Percentiles rank a stretch among this genome's conserved stretches.
phyloP scores from a whole-genome alignment of 2,797 vertebrate genomes.

The Synanceia verrucosa region DNA sequence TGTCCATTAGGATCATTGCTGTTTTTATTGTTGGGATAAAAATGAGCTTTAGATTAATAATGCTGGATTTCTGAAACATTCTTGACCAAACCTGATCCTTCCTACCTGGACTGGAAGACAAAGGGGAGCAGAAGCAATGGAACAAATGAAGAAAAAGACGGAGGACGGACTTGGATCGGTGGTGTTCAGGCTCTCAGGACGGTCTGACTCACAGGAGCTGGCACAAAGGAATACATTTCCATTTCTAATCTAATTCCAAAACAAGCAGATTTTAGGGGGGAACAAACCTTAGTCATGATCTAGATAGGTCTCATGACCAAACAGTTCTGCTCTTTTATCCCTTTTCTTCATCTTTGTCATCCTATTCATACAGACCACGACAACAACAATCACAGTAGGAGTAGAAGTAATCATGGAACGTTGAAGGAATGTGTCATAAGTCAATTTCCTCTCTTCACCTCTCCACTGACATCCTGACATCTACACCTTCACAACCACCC shows the following conservation, averaged over 20 bases:
- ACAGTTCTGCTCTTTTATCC: background rate
- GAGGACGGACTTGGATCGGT: constrained; percentile 19
- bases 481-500: constrained; percentile 30
- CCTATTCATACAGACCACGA: background rate
- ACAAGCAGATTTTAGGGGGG: constrained; percentile 21
- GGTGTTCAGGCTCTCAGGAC: constrained; percentile 30
- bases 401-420: background rate
- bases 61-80: background rate
- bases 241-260: constrained; percentile 51
- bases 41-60: background rate
- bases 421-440: constrained; percentile 23
- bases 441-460: constrained; percentile 55
- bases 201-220: constrained; percentile 37
- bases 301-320: background rate
- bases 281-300: background rate
- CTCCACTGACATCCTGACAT: constrained; percentile 34
- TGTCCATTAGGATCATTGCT: background rate
- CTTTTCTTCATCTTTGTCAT: background rate
- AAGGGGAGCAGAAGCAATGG: background rate
- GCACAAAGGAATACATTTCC: constrained; percentile 48
- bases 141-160: constrained; percentile 9
- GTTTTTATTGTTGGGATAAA: background rate
- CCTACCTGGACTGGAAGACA: background rate
- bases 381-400: background rate
- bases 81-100: background rate